phyloP scores from a whole-genome alignment of 2,888 invertebrate genomes.

The Cenopis cana region DNA sequence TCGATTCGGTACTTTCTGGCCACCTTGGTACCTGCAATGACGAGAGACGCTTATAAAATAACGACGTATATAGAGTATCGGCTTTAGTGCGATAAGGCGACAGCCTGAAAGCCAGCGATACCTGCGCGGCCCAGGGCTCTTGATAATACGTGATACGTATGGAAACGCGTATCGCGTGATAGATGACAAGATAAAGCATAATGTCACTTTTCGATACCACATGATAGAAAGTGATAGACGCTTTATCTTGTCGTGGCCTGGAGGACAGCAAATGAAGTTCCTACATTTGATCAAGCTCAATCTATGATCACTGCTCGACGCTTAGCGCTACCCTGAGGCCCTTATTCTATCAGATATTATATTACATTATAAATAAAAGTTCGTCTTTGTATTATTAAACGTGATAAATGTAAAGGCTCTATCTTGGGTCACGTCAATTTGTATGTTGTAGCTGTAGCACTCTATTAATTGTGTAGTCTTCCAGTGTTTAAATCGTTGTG shows the following conservation, averaged over 20 bases:
- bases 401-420: conserved; percentile 36
- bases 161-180: too few relatives aligned
- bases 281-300: too few relatives aligned
- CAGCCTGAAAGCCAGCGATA: too few relatives aligned
- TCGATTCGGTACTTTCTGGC: neutral
- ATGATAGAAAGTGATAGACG: too few relatives aligned
- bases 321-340: neutral
- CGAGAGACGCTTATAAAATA: neutral
- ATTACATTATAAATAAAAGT: neutral
- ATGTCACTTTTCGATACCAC: too few relatives aligned
- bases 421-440: conserved; percentile 26
- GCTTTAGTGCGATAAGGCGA: too few relatives aligned
- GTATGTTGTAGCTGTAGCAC: conserved; percentile 16
- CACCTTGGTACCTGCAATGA: neutral
- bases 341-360: neutral
- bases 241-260: too few relatives aligned
- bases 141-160: too few relatives aligned
- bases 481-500: conserved; percentile 33
- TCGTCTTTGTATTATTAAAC: conserved; percentile 8
- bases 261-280: too few relatives aligned
- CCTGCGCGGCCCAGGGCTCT: too few relatives aligned
- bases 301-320: too few relatives aligned
- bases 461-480: conserved; percentile 36
- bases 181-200: too few relatives aligned
- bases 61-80: neutral